These are phyloP conservation scores for Stylophora pistillata DNA, from an alignment of 64 coral and sea anemone genomes.

Conservation along the genomic window DNA sequence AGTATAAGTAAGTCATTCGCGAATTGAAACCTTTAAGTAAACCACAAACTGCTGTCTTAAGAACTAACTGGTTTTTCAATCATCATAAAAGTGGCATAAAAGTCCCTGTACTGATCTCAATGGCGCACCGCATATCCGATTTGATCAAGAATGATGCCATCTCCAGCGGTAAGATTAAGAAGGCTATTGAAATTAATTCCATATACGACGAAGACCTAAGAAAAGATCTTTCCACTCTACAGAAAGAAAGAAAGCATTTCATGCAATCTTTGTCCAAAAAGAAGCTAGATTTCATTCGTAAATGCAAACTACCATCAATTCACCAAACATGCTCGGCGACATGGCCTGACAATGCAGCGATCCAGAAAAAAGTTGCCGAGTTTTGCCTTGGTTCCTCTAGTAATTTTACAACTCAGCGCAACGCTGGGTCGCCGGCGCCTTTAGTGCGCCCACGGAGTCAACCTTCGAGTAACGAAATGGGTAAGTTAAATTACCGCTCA, in stretches of 20 bases:
- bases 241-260: neutral
- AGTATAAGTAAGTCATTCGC: neutral
- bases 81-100: neutral
- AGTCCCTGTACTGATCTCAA: neutral
- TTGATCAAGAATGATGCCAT: neutral
- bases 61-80: neutral
- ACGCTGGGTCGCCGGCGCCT: neutral
- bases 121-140: neutral
- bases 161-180: neutral
- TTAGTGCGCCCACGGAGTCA: neutral
- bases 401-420: neutral
- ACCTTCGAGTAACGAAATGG: neutral
- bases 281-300: slow-evolving; percentile 8
- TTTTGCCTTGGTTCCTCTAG: neutral
- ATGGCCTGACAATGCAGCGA: neutral
- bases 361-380: neutral
- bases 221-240: neutral
- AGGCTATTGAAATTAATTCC: neutral
- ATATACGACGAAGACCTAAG: neutral
- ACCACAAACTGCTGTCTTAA: too few relatives aligned
- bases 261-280: neutral
- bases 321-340: neutral
- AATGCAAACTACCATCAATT: neutral
- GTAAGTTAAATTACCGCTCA: neutral
- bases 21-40: too few relatives aligned